Evolutionary conservation across 2,888 invertebrate genomes (phyloP).

Genomic region (Eilema griseolum): DNA sequence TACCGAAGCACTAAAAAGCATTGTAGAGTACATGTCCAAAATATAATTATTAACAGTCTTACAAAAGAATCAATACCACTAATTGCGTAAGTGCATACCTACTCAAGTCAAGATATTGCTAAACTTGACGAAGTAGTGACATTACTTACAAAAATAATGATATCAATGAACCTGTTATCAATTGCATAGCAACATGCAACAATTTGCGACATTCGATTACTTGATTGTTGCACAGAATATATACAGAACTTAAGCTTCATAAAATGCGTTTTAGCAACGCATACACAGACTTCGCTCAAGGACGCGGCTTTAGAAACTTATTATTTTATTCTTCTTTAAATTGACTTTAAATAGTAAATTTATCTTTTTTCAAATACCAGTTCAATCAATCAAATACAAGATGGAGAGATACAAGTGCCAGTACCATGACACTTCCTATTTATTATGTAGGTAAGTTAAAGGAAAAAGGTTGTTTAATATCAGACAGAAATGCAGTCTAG

Average conservation of each 20-base stretch:
- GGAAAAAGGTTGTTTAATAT: too few species aligned
- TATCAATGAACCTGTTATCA: slow-evolving; percentile 49
- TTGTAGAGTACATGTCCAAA: neutral
- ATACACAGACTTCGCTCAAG: neutral
- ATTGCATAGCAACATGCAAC: slow-evolving; percentile 31
- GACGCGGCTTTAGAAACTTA: neutral
- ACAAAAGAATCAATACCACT: slow-evolving; percentile 7
- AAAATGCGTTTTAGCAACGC: neutral
- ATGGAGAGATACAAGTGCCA: neutral
- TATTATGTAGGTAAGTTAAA: too few species aligned
- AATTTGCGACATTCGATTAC: slow-evolving; percentile 42
- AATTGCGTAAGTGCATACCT: slow-evolving; percentile 3
- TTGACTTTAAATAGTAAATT: too few species aligned
- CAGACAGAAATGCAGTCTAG: too few species aligned
- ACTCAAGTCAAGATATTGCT: slow-evolving; percentile 13
- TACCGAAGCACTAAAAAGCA: too few species aligned
- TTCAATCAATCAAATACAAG: neutral
- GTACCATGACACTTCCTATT: too few species aligned
- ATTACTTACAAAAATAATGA: slow-evolving; percentile 26
- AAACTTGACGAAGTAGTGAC: neutral
- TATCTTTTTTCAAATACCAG: too few species aligned
- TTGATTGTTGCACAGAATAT: slow-evolving; percentile 24
- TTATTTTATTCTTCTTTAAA: too few species aligned
- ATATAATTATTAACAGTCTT: slow-evolving; percentile 1
- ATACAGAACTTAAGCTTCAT: neutral